These are phyloP conservation scores for Lagopus leucura DNA, from an alignment of 2,113 vertebrate genomes.

Conservation along the genomic window DNA sequence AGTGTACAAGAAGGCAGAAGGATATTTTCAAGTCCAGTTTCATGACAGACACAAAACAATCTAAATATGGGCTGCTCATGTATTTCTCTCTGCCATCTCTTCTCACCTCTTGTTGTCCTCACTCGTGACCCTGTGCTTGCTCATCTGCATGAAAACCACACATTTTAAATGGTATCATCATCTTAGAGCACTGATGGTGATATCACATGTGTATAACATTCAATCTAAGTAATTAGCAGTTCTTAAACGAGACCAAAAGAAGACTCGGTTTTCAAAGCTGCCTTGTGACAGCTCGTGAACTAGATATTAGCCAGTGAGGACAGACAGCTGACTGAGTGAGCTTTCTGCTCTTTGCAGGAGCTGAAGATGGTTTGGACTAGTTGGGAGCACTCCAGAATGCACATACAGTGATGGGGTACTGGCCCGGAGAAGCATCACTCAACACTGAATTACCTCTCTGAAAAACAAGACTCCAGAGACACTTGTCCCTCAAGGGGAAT, in stretches of 20 bases:
- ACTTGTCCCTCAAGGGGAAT: not conserved
- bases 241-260: not conserved
- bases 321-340: not conserved
- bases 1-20: not conserved
- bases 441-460: not conserved
- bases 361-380: not conserved
- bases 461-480: not conserved
- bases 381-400: not conserved
- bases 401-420: not conserved
- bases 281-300: not conserved
- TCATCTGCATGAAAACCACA: not conserved
- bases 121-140: not conserved
- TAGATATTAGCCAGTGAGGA: not conserved
- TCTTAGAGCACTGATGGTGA: not conserved
- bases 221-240: not conserved
- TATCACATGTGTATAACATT: not conserved
- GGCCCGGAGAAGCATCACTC: not conserved
- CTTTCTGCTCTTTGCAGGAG: not conserved
- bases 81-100: not conserved
- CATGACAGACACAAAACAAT: not conserved
- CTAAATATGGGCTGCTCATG: rapidly evolving
- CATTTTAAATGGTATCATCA: not conserved
- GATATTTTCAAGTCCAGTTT: not conserved
- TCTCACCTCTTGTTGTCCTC: not conserved
- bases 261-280: not conserved